Evolutionary conservation across 2,888 invertebrate species (phyloP).

Genomic region (Habrosyne pyritoides): DNA sequence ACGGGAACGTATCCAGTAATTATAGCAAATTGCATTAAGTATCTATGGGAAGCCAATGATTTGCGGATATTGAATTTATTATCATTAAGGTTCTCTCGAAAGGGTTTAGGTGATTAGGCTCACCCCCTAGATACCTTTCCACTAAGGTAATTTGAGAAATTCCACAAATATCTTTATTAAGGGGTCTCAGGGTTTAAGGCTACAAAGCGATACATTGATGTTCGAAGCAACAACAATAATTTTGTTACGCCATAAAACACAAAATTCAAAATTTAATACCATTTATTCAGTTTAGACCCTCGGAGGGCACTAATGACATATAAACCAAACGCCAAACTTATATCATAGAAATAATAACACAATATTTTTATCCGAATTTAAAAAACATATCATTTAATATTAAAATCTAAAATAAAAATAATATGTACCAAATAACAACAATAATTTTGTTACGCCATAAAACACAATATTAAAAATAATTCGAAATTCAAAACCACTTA

Average conservation of each 20-base stretch:
- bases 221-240: conserved; percentile 14
- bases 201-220: conserved; percentile 28
- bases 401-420: no score
- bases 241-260: conserved; percentile 16
- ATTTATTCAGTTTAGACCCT: no score
- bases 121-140: conserved; percentile 50
- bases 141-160: conserved; percentile 53
- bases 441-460: no score
- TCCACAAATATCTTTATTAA: conserved; percentile 37
- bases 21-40: conserved; percentile 5
- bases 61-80: conserved; percentile 71
- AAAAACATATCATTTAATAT: no score
- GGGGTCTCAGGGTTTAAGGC: conserved; percentile 16
- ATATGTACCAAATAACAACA: no score
- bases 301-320: no score
- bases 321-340: no score
- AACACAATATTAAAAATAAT: no score
- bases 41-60: conserved; percentile 35
- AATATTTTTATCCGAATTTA: no score
- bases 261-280: conserved; percentile 11
- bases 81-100: conserved; percentile 57
- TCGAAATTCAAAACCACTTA: no score
- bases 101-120: conserved; percentile 67
- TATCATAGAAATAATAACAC: no score
- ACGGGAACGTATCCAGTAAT: conserved; percentile 2